These are phyloP conservation scores for Saccostrea glomerata DNA, from an alignment of 1,140 invertebrate genomes.

Conservation along the genomic window DNA sequence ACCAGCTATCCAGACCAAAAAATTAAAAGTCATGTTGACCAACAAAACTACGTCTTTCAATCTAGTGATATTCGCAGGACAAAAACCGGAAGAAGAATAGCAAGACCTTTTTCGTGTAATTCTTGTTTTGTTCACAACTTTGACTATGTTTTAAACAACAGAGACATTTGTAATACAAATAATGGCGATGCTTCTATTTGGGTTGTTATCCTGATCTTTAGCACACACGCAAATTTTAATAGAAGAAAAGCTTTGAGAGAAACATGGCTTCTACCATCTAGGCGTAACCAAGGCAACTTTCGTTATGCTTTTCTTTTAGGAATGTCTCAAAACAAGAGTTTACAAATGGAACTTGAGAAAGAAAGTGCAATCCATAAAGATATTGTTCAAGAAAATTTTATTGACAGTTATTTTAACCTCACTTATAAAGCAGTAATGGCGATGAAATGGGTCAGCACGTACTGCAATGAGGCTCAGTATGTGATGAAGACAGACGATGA, in stretches of 20 bases:
- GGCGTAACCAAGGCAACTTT: conserved; percentile 48
- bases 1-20: neutral
- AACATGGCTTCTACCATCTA: conserved; percentile 56
- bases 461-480: conserved; percentile 77
- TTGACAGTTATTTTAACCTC: conserved; percentile 89
- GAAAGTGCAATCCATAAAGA: conserved; percentile 85
- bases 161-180: neutral
- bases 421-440: conserved; percentile 92
- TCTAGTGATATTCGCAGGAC: neutral
- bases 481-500: conserved; percentile 60
- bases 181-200: neutral
- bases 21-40: neutral
- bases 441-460: conserved; percentile 87
- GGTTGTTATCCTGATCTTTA: conserved; percentile 50
- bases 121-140: conserved; percentile 38
- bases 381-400: conserved; percentile 88
- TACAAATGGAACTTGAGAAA: neutral
- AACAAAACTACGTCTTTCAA: neutral
- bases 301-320: conserved; percentile 57
- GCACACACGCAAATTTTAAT: conserved; percentile 15
- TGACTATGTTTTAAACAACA: conserved; percentile 41
- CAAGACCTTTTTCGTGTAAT: neutral
- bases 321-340: neutral
- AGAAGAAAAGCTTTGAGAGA: conserved; percentile 54
- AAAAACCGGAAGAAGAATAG: neutral